Evolutionary conservation across 1,140 invertebrate genomes (phyloP).

Genomic region (Halesus radiatus): DNA sequence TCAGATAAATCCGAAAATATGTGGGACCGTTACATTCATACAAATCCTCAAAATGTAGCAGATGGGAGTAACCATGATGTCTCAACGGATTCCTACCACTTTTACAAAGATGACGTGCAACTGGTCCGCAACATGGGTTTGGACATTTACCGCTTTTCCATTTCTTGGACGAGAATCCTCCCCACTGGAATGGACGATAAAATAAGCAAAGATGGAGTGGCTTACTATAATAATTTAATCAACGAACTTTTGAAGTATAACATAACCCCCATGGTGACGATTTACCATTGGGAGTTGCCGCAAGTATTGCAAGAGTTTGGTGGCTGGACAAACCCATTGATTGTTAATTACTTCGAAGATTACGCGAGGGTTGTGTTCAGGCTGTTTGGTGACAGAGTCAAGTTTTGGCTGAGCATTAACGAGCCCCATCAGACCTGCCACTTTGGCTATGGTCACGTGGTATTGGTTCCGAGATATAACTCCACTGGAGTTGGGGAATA

Average conservation of each 20-base stretch:
- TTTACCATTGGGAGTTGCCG: conserved; percentile 58
- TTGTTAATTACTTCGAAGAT: conserved; percentile 67
- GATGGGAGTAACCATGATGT: conserved; percentile 68
- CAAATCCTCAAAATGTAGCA: conserved; percentile 59
- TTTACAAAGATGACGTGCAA: conserved; percentile 72
- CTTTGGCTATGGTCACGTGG: conserved; percentile 46
- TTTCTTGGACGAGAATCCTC: conserved; percentile 71
- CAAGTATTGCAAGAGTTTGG: conserved; percentile 63
- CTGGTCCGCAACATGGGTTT: conserved; percentile 66
- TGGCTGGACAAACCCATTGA: conserved; percentile 70
- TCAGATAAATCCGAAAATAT: conserved; percentile 61
- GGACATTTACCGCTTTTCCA: conserved; percentile 70
- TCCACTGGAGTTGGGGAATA: conserved; percentile 65
- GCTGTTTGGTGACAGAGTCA: conserved; percentile 65
- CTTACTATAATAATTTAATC: conserved; percentile 72
- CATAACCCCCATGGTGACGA: conserved; percentile 69
- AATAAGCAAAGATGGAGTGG: conserved; percentile 68
- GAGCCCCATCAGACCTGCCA: conserved; percentile 67
- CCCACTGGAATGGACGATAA: conserved; percentile 64
- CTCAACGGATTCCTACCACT: conserved; percentile 74
- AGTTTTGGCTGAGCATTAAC: conserved; percentile 68
- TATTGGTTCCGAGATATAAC: conserved; percentile 57
- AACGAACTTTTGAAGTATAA: conserved; percentile 64
- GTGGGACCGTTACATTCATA: conserved; percentile 68
- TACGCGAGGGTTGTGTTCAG: conserved; percentile 65